These are phyloP conservation scores for Sebastolobus altivelis DNA, from an alignment of 2,797 vertebrate species.

Conservation along the genomic window DNA sequence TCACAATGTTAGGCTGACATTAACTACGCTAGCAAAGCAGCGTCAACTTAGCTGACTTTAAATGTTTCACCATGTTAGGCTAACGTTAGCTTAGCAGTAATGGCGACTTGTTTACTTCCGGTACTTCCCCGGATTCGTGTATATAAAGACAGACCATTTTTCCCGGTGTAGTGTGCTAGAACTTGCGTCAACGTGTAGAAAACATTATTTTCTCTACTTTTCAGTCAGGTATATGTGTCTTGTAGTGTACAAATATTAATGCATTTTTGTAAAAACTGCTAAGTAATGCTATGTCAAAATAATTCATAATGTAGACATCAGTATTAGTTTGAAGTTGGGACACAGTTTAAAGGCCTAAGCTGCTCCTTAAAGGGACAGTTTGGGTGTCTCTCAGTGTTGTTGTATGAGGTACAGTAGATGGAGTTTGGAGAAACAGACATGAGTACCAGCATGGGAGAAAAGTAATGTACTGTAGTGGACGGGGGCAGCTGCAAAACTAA, in stretches of 20 bases:
- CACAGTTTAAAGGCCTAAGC: neutral
- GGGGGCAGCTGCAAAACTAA: no score
- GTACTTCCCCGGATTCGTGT: neutral
- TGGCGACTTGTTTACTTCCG: no score
- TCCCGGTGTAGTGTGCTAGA: neutral
- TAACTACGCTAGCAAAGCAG: no score
- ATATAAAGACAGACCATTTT: neutral
- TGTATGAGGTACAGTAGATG: no score
- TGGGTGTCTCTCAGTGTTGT: accelerated
- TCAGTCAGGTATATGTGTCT: neutral
- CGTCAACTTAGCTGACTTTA: no score
- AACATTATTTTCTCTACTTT: neutral
- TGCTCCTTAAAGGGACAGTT: no score
- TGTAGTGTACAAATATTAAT: neutral
- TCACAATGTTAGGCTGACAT: accelerated
- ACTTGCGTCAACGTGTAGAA: neutral
- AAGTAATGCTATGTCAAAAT: neutral
- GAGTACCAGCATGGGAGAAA: accelerated
- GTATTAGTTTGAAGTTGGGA: neutral
- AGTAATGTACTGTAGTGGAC: no score
- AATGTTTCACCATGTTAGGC: accelerated
- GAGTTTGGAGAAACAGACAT: no score
- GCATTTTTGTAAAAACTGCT: neutral
- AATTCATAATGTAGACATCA: neutral
- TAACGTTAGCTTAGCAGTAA: no score